Evolutionary conservation across 2,113 vertebrate genomes (phyloP).

Genomic region (Pandion haliaetus): DNA sequence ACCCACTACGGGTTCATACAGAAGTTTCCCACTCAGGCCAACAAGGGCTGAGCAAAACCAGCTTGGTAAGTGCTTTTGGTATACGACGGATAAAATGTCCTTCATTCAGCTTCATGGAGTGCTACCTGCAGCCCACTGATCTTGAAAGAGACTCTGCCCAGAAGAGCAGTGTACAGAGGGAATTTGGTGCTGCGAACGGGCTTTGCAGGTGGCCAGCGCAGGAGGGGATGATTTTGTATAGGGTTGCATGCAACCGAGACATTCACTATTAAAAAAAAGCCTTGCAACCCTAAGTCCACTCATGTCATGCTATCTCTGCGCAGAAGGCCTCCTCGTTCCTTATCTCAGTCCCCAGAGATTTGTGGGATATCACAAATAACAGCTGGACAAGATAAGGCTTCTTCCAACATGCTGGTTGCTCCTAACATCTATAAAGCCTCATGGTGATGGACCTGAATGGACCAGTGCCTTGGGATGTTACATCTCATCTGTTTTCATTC

Average conservation of each 20-base stretch:
- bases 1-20: background rate
- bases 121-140: background rate
- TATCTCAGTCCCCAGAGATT: background rate
- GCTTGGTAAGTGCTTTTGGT: background rate
- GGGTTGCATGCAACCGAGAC: accelerated
- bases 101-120: accelerated
- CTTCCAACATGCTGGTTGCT: background rate
- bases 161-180: background rate
- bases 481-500: background rate
- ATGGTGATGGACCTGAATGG: accelerated
- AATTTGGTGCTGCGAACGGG: background rate
- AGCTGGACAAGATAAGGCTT: background rate
- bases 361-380: background rate
- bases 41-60: background rate
- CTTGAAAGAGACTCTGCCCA: background rate
- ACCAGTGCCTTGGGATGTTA: background rate
- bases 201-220: background rate
- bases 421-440: background rate
- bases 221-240: background rate
- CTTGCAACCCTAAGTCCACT: background rate
- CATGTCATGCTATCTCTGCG: background rate
- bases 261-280: background rate
- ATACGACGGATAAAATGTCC: background rate
- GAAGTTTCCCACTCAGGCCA: background rate
- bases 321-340: background rate